phyloP scores from a whole-genome alignment of 1,140 invertebrate genomes.

The Drosophila sp. region DNA sequence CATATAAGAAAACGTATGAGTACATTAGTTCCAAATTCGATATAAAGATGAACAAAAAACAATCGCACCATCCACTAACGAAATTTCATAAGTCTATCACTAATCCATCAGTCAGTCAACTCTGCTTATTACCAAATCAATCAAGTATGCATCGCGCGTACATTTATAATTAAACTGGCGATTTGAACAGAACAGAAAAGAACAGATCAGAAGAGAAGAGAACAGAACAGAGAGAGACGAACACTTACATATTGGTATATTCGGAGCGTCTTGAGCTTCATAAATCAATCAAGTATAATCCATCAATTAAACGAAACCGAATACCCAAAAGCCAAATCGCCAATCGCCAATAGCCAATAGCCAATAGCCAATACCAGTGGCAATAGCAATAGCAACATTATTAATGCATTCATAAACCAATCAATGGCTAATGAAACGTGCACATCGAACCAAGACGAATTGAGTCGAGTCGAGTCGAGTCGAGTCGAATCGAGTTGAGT shows the following conservation, averaged over 20 bases:
- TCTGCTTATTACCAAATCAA: conserved; percentile 49
- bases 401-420: conserved; percentile 58
- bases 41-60: background rate
- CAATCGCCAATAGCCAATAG: background rate
- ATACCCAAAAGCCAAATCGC: background rate
- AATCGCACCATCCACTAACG: background rate
- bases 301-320: conserved; percentile 65
- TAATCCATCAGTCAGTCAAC: conserved; percentile 28
- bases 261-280: conserved; percentile 33
- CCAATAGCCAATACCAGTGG: background rate
- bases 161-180: conserved; percentile 46
- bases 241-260: background rate
- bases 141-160: conserved; percentile 41
- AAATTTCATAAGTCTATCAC: background rate
- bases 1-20: too few species aligned
- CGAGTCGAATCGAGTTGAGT: background rate
- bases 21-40: too few species aligned
- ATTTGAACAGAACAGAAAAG: background rate
- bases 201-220: too few species aligned
- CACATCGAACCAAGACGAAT: conserved; percentile 10
- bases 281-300: conserved; percentile 48
- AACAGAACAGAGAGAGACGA: too few species aligned
- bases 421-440: conserved; percentile 59
- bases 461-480: conserved; percentile 1
- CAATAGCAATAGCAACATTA: conserved; percentile 12